Evolutionary conservation across 2,797 vertebrate species (phyloP).

Genomic region (Phrynocephalus guinanensis): DNA sequence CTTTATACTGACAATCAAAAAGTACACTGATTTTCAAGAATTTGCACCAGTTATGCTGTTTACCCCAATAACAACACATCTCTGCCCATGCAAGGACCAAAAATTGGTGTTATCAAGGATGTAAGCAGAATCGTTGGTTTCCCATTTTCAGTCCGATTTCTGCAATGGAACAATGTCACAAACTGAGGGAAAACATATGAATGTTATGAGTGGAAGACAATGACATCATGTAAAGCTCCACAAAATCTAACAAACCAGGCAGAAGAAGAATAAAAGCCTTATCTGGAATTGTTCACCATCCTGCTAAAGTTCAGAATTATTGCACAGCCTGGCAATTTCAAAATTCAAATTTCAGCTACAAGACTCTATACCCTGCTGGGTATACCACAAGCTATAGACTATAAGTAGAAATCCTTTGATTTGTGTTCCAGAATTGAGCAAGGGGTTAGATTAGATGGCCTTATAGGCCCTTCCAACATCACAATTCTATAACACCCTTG

Average conservation of each 20-base stretch:
- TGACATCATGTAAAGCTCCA: not conserved
- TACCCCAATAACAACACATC: not conserved
- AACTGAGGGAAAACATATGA: not conserved
- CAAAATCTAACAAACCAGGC: not conserved
- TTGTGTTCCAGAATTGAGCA: no score
- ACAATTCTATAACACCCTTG: no score
- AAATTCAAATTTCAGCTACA: not conserved
- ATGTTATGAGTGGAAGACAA: not conserved
- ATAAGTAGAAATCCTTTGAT: no score
- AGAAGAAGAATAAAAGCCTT: not conserved
- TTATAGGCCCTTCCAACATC: no score
- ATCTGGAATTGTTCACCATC: not conserved
- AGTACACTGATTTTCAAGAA: not conserved
- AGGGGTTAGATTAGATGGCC: no score
- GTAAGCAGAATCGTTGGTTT: not conserved
- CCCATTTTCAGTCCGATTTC: not conserved
- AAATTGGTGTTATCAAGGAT: not conserved
- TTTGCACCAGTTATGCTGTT: not conserved
- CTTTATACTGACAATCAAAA: not conserved
- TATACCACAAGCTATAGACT: no score
- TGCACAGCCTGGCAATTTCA: not conserved
- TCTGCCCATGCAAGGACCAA: not conserved
- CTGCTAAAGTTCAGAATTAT: not conserved
- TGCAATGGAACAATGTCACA: not conserved
- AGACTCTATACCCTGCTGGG: not conserved